Conservation (phyloP, 2,888 invertebrate species). For the Luperina testacea region DNA sequence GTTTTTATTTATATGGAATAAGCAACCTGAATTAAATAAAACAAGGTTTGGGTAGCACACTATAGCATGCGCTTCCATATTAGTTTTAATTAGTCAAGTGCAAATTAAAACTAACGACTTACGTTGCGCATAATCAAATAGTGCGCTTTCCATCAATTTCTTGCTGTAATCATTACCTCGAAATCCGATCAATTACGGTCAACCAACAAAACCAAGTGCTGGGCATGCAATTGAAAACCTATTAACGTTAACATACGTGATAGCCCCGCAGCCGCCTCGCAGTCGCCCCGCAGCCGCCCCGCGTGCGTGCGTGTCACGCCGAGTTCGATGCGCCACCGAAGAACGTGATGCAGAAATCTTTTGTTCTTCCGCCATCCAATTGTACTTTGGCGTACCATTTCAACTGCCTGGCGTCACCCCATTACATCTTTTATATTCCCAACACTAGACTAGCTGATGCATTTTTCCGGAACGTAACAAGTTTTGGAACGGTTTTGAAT, state of each 20-base stretch:
- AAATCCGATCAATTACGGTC: slow-evolving; percentile 29
- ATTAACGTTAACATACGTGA: slow-evolving; percentile 57
- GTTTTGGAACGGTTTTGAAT: slow-evolving; percentile 35
- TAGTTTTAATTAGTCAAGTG: neutral
- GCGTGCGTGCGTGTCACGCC: slow-evolving; percentile 51
- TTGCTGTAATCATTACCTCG: slow-evolving; percentile 21
- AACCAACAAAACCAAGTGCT: slow-evolving; percentile 50
- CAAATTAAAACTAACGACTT: slow-evolving; percentile 2
- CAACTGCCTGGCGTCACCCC: slow-evolving; percentile 27
- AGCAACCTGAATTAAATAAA: slow-evolving; percentile 2
- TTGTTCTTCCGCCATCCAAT: slow-evolving; percentile 49
- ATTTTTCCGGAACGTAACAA: slow-evolving; percentile 29
- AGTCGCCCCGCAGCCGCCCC: slow-evolving; percentile 8
- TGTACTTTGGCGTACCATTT: slow-evolving; percentile 23
- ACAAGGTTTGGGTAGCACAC: neutral
- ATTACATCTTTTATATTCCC: slow-evolving; percentile 36
- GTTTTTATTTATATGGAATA: slow-evolving; percentile 8
- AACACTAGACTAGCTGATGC: neutral
- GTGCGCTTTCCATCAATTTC: slow-evolving; percentile 5
- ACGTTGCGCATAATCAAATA: slow-evolving; percentile 8
- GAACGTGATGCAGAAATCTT: slow-evolving; percentile 48
- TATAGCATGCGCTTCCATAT: neutral
- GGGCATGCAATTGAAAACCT: slow-evolving; percentile 56
- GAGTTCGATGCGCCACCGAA: slow-evolving; percentile 27
- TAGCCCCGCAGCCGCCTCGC: slow-evolving; percentile 9